Percentiles rank a stretch among this genome's conserved stretches.
Evolutionary conservation across 2,888 invertebrate genomes (phyloP).

Genomic region (Tetrapedia diversipes): DNA sequence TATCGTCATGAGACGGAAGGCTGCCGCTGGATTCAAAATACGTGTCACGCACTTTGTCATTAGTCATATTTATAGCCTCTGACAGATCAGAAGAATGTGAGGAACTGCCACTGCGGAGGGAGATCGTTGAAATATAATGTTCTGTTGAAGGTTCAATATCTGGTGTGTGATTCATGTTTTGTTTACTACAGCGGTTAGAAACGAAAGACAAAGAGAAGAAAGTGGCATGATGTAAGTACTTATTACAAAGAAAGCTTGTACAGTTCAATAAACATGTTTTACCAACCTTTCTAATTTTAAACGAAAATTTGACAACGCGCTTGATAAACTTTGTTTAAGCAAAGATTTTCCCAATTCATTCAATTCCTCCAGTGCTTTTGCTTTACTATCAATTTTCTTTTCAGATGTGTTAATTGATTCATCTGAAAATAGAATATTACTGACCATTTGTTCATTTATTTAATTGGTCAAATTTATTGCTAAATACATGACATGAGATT

Average conservation of each 20-base stretch:
- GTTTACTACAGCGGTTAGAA: constrained; percentile 19
- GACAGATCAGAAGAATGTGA: constrained; percentile 4
- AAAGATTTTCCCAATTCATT: constrained; percentile 92
- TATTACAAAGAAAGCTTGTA: neutral
- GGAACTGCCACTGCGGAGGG: constrained; percentile 8
- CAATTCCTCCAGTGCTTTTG: constrained; percentile 88
- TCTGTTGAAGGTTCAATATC: constrained; percentile 29
- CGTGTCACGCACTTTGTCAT: constrained; percentile 26
- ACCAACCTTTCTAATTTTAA: constrained; percentile 72
- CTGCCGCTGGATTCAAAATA: constrained; percentile 10
- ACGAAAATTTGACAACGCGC: constrained; percentile 76
- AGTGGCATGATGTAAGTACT: neutral
- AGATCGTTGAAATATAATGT: constrained; percentile 13
- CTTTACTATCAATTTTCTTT: constrained; percentile 80
- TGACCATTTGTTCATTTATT: constrained; percentile 6
- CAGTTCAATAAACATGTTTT: neutral
- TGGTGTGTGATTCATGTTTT: constrained; percentile 4
- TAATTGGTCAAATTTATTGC: constrained; percentile 5
- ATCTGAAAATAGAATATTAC: constrained; percentile 42
- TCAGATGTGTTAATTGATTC: constrained; percentile 62
- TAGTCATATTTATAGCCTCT: constrained; percentile 22
- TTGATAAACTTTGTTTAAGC: constrained; percentile 87
- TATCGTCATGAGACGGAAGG: neutral
- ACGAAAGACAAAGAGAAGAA: neutral
- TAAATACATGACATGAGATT: neutral